A percentile compares a stretch with the other conserved stretches of the same genome.
phyloP scores from a whole-genome alignment of 2,888 invertebrate genomes.

The Ectemnius continuus region DNA sequence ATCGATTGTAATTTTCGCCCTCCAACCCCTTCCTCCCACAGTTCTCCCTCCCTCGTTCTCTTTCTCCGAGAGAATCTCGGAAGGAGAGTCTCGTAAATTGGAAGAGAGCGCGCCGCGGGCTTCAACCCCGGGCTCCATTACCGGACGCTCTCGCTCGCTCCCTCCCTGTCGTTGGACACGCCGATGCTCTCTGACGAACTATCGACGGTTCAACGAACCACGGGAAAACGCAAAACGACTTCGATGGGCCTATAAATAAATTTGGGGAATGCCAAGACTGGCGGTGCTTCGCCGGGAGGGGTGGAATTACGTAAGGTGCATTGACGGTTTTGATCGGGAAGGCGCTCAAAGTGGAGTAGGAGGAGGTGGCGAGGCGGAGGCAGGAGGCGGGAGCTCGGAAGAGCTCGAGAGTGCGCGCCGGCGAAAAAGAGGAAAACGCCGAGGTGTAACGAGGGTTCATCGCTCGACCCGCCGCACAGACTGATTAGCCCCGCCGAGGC shows the following conservation, averaged over 20 bases:
- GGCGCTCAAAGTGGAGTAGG: slow-evolving; percentile 5
- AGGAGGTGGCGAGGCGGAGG: too few species aligned
- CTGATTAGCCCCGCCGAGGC: slow-evolving; percentile 51
- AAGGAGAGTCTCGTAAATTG: not conserved
- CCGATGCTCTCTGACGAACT: not conserved
- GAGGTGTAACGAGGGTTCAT: slow-evolving; percentile 45
- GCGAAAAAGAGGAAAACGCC: slow-evolving; percentile 29
- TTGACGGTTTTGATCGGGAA: slow-evolving; percentile 18
- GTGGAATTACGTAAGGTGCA: slow-evolving; percentile 37
- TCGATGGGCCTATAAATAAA: slow-evolving; percentile 12
- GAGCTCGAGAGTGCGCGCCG: not conserved
- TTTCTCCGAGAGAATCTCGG: not conserved
- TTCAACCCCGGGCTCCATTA: too few species aligned
- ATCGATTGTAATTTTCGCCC: slow-evolving; percentile 7
- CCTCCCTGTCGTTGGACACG: too few species aligned
- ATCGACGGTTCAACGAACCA: slow-evolving; percentile 1
- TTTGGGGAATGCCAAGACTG: not conserved
- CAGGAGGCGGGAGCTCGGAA: too few species aligned
- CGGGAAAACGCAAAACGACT: slow-evolving; percentile 3
- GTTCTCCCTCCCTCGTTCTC: too few species aligned
- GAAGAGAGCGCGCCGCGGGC: too few species aligned
- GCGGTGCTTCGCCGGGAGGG: slow-evolving; percentile 17
- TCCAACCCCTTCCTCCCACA: too few species aligned
- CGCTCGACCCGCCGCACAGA: slow-evolving; percentile 55
- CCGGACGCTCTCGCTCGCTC: too few species aligned